Conservation (phyloP, 2,888 invertebrate genomes). For the Macrosoma leucophasiata region DNA sequence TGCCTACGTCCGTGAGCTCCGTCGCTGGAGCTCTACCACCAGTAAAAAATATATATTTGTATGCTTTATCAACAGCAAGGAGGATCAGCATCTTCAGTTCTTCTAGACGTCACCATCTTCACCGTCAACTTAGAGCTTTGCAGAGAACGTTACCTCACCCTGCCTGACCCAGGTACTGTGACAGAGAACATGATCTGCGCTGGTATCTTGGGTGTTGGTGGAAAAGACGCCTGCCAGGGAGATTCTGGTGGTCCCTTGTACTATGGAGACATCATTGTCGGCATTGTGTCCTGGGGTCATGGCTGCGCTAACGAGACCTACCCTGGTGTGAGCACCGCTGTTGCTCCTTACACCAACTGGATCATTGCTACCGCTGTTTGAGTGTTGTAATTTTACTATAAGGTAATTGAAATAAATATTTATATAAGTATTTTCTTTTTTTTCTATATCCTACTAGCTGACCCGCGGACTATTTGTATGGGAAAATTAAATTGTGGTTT, state of each 20-base stretch:
- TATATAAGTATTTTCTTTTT: no score
- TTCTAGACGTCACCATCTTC: constrained; percentile 35
- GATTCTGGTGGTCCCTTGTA: constrained; percentile 70
- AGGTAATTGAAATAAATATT: no score
- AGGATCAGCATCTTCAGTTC: constrained; percentile 30
- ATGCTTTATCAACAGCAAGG: no score
- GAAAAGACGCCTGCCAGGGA: constrained; percentile 50
- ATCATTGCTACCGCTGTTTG: constrained; percentile 29
- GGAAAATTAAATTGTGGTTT: no score
- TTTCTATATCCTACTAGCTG: no score
- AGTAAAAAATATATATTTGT: constrained; percentile 2
- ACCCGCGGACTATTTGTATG: no score
- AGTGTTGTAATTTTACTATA: no score
- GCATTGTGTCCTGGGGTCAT: constrained; percentile 65
- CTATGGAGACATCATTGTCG: constrained; percentile 45
- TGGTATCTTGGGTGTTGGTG: constrained; percentile 39
- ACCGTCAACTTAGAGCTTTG: constrained; percentile 46
- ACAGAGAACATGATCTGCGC: constrained; percentile 55
- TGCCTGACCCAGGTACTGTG: constrained; percentile 26
- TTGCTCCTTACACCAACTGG: constrained; percentile 46
- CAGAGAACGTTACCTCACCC: constrained; percentile 36
- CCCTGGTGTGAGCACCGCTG: constrained; percentile 64
- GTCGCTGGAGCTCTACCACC: constrained; percentile 24
- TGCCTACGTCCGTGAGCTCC: no score
- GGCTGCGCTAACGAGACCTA: constrained; percentile 57